A percentile compares a stretch with the other conserved stretches of the same genome.
These are phyloP conservation scores for Myotis davidii DNA, from an alignment of 2,113 vertebrate species.

Conservation along the genomic window DNA sequence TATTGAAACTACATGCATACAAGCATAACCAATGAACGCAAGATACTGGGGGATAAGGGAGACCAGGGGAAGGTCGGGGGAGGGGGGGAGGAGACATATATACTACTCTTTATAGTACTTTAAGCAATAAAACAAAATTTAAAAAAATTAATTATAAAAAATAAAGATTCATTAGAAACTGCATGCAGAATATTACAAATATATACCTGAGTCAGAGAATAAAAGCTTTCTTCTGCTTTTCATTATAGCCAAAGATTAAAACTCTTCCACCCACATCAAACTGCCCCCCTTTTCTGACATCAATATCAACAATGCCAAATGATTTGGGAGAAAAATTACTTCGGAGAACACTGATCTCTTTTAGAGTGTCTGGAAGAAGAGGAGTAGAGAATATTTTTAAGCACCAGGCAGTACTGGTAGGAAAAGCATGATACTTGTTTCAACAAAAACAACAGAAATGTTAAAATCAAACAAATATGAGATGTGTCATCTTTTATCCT, in stretches of 20 bases:
- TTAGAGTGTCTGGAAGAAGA: background rate
- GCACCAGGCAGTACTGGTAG: background rate
- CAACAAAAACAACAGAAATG: background rate
- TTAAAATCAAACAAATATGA: background rate
- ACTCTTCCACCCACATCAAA: background rate
- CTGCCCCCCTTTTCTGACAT: background rate
- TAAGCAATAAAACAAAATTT: no score
- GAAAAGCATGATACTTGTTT: background rate
- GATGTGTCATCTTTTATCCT: background rate
- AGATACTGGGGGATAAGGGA: no score
- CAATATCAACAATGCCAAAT: constrained; percentile 21
- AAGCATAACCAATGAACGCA: no score
- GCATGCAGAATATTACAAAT: background rate
- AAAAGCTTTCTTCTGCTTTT: constrained; percentile 3
- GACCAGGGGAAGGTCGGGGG: no score
- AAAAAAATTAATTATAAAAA: no score
- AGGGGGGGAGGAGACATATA: no score
- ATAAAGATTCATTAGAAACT: background rate
- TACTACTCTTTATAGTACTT: no score
- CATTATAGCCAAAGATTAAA: background rate
- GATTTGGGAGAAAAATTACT: constrained; percentile 17
- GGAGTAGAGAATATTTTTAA: background rate
- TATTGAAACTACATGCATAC: background rate
- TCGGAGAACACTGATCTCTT: constrained; percentile 32
- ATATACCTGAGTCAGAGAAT: background rate